phyloP scores from a whole-genome alignment of 2,797 vertebrate species.

The Hirundo rustica region DNA sequence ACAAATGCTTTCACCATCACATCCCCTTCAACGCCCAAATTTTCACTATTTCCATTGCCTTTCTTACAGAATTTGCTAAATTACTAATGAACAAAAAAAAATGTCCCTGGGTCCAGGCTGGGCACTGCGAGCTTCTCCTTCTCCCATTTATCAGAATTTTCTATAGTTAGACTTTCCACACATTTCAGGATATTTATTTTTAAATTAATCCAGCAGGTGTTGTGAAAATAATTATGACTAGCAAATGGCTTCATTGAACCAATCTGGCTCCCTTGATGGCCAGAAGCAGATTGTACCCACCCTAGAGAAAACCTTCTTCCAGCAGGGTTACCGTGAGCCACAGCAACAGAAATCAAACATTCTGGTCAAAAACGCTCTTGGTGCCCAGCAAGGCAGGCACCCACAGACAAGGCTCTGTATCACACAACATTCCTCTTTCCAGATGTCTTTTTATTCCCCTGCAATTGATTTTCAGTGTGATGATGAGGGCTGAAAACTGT shows the following conservation, averaged over 20 bases:
- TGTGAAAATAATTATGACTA: neutral
- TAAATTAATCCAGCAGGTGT: neutral
- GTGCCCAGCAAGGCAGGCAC: neutral
- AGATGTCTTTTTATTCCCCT: neutral
- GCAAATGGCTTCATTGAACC: neutral
- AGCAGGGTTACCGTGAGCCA: neutral
- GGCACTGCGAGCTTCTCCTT: neutral
- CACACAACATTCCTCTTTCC: neutral
- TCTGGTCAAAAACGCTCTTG: neutral
- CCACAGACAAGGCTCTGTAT: accelerated
- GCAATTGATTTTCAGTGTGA: neutral
- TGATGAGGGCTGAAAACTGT: neutral
- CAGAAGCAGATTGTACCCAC: neutral
- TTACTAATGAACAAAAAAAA: neutral
- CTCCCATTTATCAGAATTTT: neutral
- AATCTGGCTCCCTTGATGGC: neutral
- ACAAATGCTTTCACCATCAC: neutral
- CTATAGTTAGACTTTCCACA: neutral
- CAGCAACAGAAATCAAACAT: neutral
- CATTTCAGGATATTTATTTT: neutral
- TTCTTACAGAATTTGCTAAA: neutral
- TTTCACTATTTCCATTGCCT: neutral
- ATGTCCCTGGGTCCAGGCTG: neutral
- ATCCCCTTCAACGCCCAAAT: neutral
- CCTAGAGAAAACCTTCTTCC: neutral